phyloP scores from a whole-genome alignment of 2,113 vertebrate genomes.

The Sapayoa aenigma region DNA sequence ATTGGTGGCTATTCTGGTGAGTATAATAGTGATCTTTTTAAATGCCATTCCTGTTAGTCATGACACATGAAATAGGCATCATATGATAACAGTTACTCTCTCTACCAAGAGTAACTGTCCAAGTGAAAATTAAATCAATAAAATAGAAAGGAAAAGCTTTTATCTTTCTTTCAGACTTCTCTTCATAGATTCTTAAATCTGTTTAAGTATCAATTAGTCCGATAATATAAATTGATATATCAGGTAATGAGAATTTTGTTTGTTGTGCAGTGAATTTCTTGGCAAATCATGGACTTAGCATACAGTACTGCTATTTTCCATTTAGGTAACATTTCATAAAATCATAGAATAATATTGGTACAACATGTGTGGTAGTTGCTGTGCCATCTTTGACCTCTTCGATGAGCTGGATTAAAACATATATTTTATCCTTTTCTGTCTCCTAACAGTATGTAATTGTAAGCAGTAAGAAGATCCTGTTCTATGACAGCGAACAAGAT shows the following conservation, averaged over 20 bases:
- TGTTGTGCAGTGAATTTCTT: neutral
- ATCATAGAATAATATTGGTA: neutral
- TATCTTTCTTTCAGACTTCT: neutral
- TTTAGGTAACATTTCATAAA: neutral
- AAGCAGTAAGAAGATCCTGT: conserved; percentile 99
- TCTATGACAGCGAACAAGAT: conserved; percentile 97
- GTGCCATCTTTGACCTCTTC: neutral
- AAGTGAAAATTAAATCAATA: neutral
- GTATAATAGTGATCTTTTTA: neutral
- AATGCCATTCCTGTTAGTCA: neutral
- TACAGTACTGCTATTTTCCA: neutral
- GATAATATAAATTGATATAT: neutral
- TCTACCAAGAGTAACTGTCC: neutral
- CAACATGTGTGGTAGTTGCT: neutral
- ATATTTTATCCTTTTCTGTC: neutral
- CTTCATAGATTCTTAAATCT: neutral
- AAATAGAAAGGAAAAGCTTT: neutral
- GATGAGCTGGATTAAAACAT: neutral
- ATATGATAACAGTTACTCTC: neutral
- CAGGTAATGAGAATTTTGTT: neutral
- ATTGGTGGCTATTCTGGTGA: neutral
- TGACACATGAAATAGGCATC: neutral
- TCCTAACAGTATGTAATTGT: conserved; percentile 91
- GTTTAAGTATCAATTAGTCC: neutral
- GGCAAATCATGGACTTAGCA: neutral